Base-by-base conservation (phyloP, 2,888 invertebrate genomes). In the Alloplasta piceator region DNA sequence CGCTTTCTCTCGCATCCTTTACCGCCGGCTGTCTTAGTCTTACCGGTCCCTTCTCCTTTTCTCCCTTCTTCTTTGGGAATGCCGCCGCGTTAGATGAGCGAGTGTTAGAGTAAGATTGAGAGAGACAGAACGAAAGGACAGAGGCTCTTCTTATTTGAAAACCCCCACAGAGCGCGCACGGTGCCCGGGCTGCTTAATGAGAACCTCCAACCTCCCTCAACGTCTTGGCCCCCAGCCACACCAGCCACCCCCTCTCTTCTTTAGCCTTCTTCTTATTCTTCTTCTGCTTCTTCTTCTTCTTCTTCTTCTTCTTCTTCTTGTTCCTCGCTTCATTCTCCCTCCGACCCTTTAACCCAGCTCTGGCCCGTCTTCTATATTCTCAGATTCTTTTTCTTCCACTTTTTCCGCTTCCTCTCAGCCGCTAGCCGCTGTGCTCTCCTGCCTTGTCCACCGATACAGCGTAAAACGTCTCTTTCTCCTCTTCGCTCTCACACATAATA, bases 111-210 rank as follows among this genome's bases (percentile, higher is more conserved):
- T 26, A 5, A 60, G 39, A 60, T 26, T 26, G 63, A 56, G 9
- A 48, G 60, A 75, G 50, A 58, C 48, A 50, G 66, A 43, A 38
- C 61, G 10, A 60, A 38, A 60, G 63, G 74, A 70, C 75, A 72
- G 61, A 61, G 75, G 78, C 70, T 80, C 78, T 82, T 83, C 84
- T 86, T 85, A 86, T 86, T 86, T 83, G 84, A 85, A 26, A 83
- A 77, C 82, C 76, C 84, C 83, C 60, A 52, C 52, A 68, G 73
- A 79, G 87, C 88, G 88, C 86, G 87, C 85, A 82, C 88, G 89
- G 87, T 89, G 90, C 91, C 91, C 90, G 91, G 92, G 91, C 91
- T 92, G 91, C 91, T 92, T 92, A 92, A 92, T 92, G 92, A 91
- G 92, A 91, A 91, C 91, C 90, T 87, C 90, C 90, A 86, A 87